Base-by-base conservation (phyloP, 1,140 invertebrate genomes). In the Piezodorus guildinii region DNA sequence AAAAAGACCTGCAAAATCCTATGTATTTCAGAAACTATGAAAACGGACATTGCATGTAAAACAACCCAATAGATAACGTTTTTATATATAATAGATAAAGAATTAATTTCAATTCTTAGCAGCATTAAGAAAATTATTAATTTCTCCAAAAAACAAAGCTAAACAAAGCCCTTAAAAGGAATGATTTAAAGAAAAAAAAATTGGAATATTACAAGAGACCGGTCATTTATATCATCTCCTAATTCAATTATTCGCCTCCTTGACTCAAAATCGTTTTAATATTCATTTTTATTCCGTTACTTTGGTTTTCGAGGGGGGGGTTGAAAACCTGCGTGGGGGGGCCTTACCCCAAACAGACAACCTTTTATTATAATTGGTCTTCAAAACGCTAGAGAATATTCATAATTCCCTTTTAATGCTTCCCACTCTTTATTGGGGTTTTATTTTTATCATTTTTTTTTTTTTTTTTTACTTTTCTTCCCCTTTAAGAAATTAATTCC, bases 341-440 rank as follows among this genome's bases (percentile, higher is more conserved):
- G 34, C 34, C 12, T 39, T 10, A 10, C 34, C 34, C 34, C 34
- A 39, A 39, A 39, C 34, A 39, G 34, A 49, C 46, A 17, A 19
- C 17, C 52, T 56, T 56, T 56, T 56, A 56, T 56, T 23, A 56
- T 56, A 25, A 56, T 56, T 56, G 52, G 17, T 56, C 52, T 56
- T 56, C 17, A 56, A 56, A 56, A 56, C 52, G 19, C 23, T 16
- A 25, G 17, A 21, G 52, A 56, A 56, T 56, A 56, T 56, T 56
- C 52, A 56, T 56, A 23, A 56, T 56, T 9, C 27, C 23, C 46
- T 19, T 10, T 39, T 39, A 39, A 39, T 39, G 34, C 34, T 39
- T 4, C 46, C 10, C 3, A 19, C 46, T n/a, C 46, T n/a, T 46
- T 49, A 17, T 21, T 19, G 19, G 46, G 17, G 4, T 46, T 46